Evolutionary conservation across 2,113 vertebrate genomes (phyloP).

Genomic region (Athene cunicularia): DNA sequence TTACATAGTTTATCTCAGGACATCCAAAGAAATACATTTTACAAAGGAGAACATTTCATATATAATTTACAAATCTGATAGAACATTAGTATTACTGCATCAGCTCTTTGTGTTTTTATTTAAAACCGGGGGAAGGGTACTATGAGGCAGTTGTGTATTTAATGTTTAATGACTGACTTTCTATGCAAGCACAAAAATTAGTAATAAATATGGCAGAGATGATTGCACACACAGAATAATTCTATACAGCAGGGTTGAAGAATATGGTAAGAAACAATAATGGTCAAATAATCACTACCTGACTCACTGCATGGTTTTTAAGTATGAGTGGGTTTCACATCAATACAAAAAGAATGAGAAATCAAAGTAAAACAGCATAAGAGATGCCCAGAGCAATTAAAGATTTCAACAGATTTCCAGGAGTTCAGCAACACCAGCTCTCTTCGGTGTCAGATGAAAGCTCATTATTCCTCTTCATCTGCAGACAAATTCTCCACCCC

Average conservation of each 20-base stretch:
- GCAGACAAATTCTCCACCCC: not conserved
- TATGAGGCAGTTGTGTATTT: not conserved
- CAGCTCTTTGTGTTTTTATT: not conserved
- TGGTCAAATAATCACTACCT: not conserved
- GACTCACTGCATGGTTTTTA: not conserved
- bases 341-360: not conserved
- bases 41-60: not conserved
- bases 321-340: not conserved
- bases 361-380: not conserved
- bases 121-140: not conserved
- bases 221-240: not conserved
- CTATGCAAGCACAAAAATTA: not conserved
- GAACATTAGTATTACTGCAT: not conserved
- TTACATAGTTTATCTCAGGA: not conserved
- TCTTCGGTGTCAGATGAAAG: not conserved
- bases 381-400: not conserved
- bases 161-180: not conserved
- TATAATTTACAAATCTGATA: not conserved
- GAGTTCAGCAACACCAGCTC: not conserved
- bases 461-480: not conserved
- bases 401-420: not conserved
- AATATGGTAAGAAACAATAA: not conserved
- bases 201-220: not conserved
- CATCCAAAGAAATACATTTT: not conserved
- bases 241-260: not conserved